phyloP scores from a whole-genome alignment of 2,113 vertebrate species.

The Cromileptes altivelis region DNA sequence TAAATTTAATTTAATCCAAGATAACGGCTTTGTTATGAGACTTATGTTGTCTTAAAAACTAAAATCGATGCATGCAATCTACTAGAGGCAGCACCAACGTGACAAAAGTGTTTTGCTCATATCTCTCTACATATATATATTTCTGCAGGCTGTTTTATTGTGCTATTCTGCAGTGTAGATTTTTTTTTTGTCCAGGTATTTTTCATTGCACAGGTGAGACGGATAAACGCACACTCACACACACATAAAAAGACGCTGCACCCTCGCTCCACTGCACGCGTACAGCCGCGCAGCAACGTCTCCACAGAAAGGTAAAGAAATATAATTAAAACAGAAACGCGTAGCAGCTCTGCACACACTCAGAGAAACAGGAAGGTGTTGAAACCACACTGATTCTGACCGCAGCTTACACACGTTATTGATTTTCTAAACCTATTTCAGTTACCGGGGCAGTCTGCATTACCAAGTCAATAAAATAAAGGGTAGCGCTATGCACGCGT shows the following conservation, averaged over 20 bases:
- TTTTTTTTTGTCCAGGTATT: constrained; percentile 30
- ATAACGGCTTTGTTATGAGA: neutral
- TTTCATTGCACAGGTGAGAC: constrained; percentile 47
- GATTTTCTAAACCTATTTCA: constrained; percentile 36
- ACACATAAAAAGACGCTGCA: neutral
- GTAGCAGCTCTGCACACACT: constrained; percentile 8
- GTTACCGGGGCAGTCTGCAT: constrained; percentile 3
- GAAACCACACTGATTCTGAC: neutral
- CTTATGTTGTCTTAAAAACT: constrained; percentile 12
- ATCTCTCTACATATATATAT: neutral
- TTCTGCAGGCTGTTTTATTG: constrained; percentile 34
- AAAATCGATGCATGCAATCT: constrained; percentile 7
- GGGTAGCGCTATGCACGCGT: neutral
- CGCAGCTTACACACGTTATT: constrained; percentile 16
- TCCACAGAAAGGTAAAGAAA: constrained; percentile 21
- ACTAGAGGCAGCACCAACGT: neutral
- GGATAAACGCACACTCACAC: neutral
- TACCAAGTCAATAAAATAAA: constrained; percentile 37
- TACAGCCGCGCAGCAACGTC: neutral
- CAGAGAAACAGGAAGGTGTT: neutral
- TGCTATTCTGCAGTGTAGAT: constrained; percentile 22
- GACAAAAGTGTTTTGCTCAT: neutral
- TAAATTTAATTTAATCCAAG: neutral
- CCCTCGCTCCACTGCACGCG: constrained; percentile 1
- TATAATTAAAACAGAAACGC: constrained; percentile 21